Base-by-base conservation (phyloP, 2,888 invertebrate species). In the Cryptocephalus moraei region DNA sequence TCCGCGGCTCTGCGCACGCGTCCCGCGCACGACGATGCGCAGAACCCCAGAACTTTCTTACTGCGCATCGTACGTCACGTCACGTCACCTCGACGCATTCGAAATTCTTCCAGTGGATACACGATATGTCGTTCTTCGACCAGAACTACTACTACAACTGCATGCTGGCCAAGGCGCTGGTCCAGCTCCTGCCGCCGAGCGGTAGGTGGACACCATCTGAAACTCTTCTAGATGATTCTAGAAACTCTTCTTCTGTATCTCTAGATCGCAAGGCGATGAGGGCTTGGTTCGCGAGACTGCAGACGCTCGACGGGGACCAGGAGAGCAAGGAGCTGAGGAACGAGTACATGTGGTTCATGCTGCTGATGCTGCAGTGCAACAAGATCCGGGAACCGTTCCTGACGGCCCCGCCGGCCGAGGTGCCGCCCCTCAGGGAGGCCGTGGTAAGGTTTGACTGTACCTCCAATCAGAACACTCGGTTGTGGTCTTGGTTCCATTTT, bases 301-400 rank as follows among this genome's bases (percentile, higher is more conserved):
- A 65, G 34, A 59, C 62, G 14, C 56, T 71, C 49, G 61, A 61
- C 4, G 62, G 59, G 10, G 61, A 55, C 8, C 50, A 58, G 2
- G 64, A 66, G 33, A 61, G 67, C 46, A 53, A 54, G 32, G 55
- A 56, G 49, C 62, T 62, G 4, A 55, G 73, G 44, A 71, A 72
- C 52, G 72, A 73, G 38, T 73, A 72, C 51, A 71, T 71, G 66
- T 70, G 71, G 70, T 69, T 73, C 45, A 60, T 74, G 45, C 57
- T 73, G 12, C 56, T 73, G 11, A 70, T 72, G 57, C 54, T 73
- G 50, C 72, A 73, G 59, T 67, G 64, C 42, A 69, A 69, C 44
- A 66, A 65, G 53, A 57, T 73, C 9, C 62, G 65, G 8, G 63
- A 65, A 44, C 72, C 72, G 0, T 73, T 73, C 50, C 67, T 65